A percentile compares a stretch with the other conserved stretches of the same genome.
phyloP scores from a whole-genome alignment of 1,140 invertebrate genomes.

The Thaumatotibia leucotreta region DNA sequence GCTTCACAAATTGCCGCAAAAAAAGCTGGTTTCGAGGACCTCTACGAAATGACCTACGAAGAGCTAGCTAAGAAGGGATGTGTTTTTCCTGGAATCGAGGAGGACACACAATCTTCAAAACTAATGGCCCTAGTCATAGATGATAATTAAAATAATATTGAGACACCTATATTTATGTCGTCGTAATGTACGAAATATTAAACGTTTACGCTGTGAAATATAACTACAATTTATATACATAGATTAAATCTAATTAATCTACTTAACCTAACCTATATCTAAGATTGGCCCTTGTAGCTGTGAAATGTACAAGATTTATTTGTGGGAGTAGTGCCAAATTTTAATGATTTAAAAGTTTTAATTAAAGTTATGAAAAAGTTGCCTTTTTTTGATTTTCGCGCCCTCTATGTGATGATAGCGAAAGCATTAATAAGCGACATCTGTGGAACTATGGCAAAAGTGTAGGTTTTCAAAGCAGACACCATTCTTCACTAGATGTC shows the following conservation, averaged over 20 bases:
- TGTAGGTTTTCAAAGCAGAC: neutral
- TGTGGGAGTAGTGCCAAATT: neutral
- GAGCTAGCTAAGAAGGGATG: slow-evolving; percentile 58
- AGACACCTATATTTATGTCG: neutral
- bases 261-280: too few species aligned
- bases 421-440: neutral
- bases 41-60: slow-evolving; percentile 62
- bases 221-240: too few species aligned
- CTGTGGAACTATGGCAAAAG: neutral
- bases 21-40: slow-evolving; percentile 62
- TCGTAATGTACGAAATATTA: too few species aligned
- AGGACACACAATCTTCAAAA: slow-evolving; percentile 61
- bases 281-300: too few species aligned
- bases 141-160: neutral
- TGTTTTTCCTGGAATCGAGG: slow-evolving; percentile 57
- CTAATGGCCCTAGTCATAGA: slow-evolving; percentile 58
- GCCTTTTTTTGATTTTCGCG: neutral
- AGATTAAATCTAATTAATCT: too few species aligned
- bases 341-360: neutral
- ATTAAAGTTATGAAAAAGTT: neutral
- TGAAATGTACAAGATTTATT: neutral
- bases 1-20: slow-evolving; percentile 68
- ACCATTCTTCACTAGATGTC: neutral
- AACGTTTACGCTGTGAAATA: neutral
- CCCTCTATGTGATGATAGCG: neutral